Percentiles rank a stretch among this genome's conserved stretches.
These are phyloP conservation scores for Stenchaetothrips biformis DNA, from an alignment of 2,888 invertebrate genomes.

Conservation along the genomic window DNA sequence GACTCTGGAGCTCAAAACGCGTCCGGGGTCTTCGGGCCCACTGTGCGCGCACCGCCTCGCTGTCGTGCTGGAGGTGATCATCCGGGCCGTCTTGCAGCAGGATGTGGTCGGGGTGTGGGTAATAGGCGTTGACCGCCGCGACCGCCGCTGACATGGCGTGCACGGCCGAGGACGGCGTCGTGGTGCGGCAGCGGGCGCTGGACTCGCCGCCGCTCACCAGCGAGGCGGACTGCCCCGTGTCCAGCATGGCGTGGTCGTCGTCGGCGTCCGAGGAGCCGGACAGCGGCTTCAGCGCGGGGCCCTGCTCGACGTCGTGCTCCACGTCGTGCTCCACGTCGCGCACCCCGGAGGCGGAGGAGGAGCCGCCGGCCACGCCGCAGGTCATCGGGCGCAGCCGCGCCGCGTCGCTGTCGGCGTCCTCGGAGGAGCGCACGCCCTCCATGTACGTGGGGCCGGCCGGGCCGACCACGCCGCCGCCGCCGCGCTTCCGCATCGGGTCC, in stretches of 20 bases:
- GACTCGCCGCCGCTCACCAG: conserved; percentile 27
- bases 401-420: conserved; percentile 46
- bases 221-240: conserved; percentile 26
- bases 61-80: background rate
- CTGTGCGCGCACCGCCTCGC: background rate
- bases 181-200: conserved; percentile 23
- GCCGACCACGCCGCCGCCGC: conserved; percentile 46
- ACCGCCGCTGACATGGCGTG: background rate
- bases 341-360: background rate
- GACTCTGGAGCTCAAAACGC: too few species aligned
- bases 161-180: background rate
- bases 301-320: conserved; percentile 12
- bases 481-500: conserved; percentile 17
- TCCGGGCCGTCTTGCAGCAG: background rate
- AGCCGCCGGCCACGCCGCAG: conserved; percentile 35
- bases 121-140: background rate
- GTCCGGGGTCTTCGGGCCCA: too few species aligned
- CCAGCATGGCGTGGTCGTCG: background rate
- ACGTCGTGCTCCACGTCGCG: background rate
- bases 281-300: conserved; percentile 13
- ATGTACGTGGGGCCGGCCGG: conserved; percentile 43
- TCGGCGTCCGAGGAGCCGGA: conserved; percentile 6
- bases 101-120: background rate
- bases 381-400: conserved; percentile 45
- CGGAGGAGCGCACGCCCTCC: conserved; percentile 38